Conservation (phyloP, 2,113 vertebrate species). For the Trichechus manatus region DNA sequence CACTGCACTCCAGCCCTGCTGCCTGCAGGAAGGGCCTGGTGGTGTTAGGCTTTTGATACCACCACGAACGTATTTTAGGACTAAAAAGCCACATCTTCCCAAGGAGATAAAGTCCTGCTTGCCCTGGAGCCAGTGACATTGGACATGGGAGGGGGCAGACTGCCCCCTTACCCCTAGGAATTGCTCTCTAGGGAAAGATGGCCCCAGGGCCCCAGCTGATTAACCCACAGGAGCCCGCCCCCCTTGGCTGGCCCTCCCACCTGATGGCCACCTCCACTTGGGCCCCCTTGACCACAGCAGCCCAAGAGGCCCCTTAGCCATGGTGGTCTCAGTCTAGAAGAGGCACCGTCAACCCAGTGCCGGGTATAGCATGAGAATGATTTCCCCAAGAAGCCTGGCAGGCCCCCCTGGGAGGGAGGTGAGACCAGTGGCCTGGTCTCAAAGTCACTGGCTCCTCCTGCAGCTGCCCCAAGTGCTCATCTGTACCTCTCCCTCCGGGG, state of each 20-base stretch:
- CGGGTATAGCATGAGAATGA: no score
- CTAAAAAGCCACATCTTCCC: slow-evolving; percentile 6
- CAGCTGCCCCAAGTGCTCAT: no score
- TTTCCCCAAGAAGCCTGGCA: no score
- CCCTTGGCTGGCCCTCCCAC: neutral
- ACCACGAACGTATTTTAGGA: neutral
- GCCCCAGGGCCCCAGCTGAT: neutral
- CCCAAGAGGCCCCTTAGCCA: neutral
- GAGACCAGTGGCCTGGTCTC: neutral
- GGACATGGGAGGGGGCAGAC: neutral
- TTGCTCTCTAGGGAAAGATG: neutral
- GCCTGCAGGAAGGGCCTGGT: neutral
- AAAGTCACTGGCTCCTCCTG: neutral
- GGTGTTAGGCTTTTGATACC: neutral
- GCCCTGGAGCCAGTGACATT: neutral
- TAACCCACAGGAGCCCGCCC: neutral
- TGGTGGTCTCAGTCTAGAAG: neutral
- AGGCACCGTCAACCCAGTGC: no score
- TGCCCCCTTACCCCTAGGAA: neutral
- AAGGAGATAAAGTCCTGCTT: neutral
- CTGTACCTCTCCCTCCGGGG: no score
- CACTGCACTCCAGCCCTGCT: no score
- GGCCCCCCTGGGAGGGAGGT: neutral
- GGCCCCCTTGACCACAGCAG: neutral
- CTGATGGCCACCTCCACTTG: neutral